Conservation (phyloP, 2,797 vertebrate genomes). For the Sebastiscus albofasciatus region DNA sequence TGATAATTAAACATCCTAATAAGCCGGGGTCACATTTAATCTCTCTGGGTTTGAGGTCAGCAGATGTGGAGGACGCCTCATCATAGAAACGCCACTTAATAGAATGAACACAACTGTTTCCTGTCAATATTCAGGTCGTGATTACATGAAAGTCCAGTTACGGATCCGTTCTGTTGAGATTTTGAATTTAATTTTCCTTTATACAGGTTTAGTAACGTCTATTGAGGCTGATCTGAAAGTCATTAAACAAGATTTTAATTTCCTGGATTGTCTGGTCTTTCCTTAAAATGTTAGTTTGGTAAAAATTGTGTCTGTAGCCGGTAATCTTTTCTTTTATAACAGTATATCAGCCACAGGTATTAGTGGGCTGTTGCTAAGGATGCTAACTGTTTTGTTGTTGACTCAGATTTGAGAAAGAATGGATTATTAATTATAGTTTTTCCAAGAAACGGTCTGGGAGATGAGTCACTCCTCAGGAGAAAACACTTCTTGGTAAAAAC, state of each 20-base stretch:
- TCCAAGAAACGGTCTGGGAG: background rate
- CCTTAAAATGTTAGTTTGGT: constrained; percentile 9
- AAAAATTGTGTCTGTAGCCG: background rate
- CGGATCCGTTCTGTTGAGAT: background rate
- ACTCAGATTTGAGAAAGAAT: background rate
- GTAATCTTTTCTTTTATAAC: background rate
- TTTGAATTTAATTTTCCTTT: background rate
- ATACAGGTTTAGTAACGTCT: background rate
- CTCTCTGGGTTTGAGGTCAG: constrained; percentile 58
- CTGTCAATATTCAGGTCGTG: background rate
- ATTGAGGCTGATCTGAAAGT: background rate
- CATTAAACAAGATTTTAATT: constrained; percentile 40
- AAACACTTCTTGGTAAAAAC: background rate
- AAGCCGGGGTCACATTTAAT: constrained; percentile 69
- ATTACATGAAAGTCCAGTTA: background rate
- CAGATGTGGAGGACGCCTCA: constrained; percentile 69
- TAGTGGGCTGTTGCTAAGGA: background rate
- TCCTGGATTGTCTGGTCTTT: constrained; percentile 35
- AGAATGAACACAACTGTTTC: constrained; percentile 5
- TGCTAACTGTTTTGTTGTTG: background rate
- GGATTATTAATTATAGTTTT: background rate
- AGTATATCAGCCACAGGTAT: background rate
- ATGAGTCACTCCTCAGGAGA: background rate
- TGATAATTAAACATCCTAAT: constrained; percentile 77
- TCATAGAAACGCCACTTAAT: constrained; percentile 21